A percentile compares a stretch with the other conserved stretches of the same genome.
Evolutionary conservation across 2,888 invertebrate genomes (phyloP).

Genomic region (Hemaris fuciformis): DNA sequence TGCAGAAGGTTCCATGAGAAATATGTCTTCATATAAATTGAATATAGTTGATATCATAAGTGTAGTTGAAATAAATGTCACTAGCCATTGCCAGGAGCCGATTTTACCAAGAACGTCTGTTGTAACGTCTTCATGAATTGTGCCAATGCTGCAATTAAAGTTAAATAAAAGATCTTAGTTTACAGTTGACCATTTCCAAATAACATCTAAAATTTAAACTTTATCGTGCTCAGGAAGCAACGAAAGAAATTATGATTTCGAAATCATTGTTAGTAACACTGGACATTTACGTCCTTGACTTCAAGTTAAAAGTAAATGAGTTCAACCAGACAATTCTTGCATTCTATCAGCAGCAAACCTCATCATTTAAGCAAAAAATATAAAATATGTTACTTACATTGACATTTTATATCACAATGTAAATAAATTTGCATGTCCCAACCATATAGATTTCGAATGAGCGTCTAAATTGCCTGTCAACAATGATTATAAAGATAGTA

Average conservation of each 20-base stretch:
- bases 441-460: conserved; percentile 6
- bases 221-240: too few relatives aligned
- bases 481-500: not conserved
- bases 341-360: not conserved
- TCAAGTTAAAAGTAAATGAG: too few relatives aligned
- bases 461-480: not conserved
- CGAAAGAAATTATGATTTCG: too few relatives aligned
- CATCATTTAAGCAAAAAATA: not conserved
- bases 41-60: conserved; percentile 54
- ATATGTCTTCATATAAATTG: conserved; percentile 62
- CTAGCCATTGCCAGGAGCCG: conserved; percentile 70
- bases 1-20: conserved; percentile 50
- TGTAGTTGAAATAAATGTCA: conserved; percentile 54
- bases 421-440: not conserved
- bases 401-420: conserved; percentile 26
- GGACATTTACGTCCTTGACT: too few relatives aligned
- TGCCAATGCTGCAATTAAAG: conserved; percentile 61
- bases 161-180: not conserved
- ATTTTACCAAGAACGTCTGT: conserved; percentile 66
- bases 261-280: too few relatives aligned
- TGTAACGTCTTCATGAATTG: conserved; percentile 71
- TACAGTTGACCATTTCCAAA: not conserved
- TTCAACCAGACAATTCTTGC: not conserved
- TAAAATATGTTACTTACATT: conserved; percentile 36
- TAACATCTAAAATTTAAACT: not conserved